Base-by-base conservation (phyloP, 2,113 vertebrate species). In the Dryoscopus gambensis region DNA sequence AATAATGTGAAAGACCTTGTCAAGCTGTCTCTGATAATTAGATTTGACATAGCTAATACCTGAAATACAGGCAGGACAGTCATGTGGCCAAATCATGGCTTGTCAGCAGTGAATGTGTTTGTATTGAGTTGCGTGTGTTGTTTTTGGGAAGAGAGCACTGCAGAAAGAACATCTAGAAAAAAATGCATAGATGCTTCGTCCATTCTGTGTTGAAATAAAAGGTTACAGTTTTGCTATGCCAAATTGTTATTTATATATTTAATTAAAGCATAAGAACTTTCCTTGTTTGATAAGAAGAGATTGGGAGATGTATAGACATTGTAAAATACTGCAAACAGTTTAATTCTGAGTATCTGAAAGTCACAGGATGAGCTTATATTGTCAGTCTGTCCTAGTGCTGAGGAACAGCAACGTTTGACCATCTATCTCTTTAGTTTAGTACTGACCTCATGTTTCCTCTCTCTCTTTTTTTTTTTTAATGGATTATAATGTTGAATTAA, bases 41-140 rank as follows among this genome's bases (percentile, higher is more conserved):
- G 60, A 49, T 94, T 70, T 93, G 95, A 96, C 94, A 77, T 15
- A 52, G 90, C 60, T 97, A 96, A 96, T 96, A 91, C 95, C 90
- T 92, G 93, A 83, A 93, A 95, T 49, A 60, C 47, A 87, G 92
- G 57, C 89, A 19, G 93, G 75, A 73, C 40, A 42, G 92, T 95
- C 94, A 94, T 71, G 74, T 96, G 95, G 68, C 92, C 63, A 50
- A 70, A 86, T 85, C 75, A 15, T 57, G 90, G 75, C 87, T 80
- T 87, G 88, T 89, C 93, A 90, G 81, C 87, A 92, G 40, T 15
- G 24, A 56, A 33, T 52, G 37, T 83, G 77, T 96, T 96, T 96
- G 75, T 63, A 21, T n/a, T 79, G 87, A 52, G 67, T 49, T 40
- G 46, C 47, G 50, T 35, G 30, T 74, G 83, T 94, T 95, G 42